Evolutionary conservation across 2,797 vertebrate species (phyloP), one percentile per base, ranked within the genome.

Genomic region (Hyperoplus lanceolatus): DNA sequence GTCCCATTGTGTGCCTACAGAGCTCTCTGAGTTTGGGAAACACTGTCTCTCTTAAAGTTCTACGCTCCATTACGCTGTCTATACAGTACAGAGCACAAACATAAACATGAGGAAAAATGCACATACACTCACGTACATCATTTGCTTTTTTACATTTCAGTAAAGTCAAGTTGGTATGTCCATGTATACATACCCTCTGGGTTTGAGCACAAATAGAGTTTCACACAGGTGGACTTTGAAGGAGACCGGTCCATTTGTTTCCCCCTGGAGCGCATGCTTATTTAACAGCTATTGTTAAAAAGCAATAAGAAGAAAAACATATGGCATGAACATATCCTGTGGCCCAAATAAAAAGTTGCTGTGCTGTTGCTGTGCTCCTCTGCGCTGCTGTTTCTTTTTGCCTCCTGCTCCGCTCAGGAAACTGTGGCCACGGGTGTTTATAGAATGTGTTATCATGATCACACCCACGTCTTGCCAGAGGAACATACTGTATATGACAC

Each of bases 121-220:
- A 77, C 49, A 38, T 46, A 14, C 38, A 15, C n/a, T 66, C 11
- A 72, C 38, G 41, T 1, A 16, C 8, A 57, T 42, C 11, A 21
- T n/a, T 36, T 43, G 16, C 3, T 11, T 39, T 50, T 38, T 62
- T 9, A 4, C 13, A 39, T 21, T 18, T 38, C 6, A 38, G 10
- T 10, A 65, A n/a, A 58, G 7, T 46, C 12, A 53, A 16, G 14
- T 76, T 66, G 8, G 11, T 13, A 2, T 38, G 12, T 48, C 48
- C 4, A 42, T 18, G 42, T 16, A 29, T 18, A 75, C 90, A 3
- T 91, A 96, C 95, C 95, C 66, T 94, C 83, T 45, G 95, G 95
- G 89, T 95, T 94, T 69, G 94, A 94, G 89, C 95, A 94, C 77
- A 96, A 82, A 50, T 95, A 96, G 46, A 96, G 83, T 83, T 96